Evolutionary conservation across 2,113 vertebrate species (phyloP).

Genomic region (Glaucidium brasilianum): DNA sequence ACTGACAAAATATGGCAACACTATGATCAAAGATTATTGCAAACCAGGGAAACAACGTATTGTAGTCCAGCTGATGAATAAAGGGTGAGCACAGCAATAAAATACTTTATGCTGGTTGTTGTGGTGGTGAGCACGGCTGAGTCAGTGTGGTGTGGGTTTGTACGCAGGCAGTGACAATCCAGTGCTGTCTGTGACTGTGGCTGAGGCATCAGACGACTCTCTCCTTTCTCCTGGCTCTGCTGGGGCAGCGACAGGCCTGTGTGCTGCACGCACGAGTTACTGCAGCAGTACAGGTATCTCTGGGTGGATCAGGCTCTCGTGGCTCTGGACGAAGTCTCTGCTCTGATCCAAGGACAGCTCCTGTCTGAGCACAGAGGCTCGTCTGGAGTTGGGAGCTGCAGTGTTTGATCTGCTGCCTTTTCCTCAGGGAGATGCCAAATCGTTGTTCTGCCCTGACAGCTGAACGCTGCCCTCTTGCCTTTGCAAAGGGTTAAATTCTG

Average conservation of each 20-base stretch:
- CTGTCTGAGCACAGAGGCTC: not conserved
- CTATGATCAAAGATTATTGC: too few species aligned
- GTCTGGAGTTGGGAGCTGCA: not conserved
- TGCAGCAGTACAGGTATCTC: not conserved
- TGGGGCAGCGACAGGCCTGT: not conserved
- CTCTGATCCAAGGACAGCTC: not conserved
- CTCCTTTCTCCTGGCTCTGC: not conserved
- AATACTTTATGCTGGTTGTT: too few species aligned
- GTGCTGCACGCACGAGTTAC: fast-evolving
- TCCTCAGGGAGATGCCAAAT: not conserved
- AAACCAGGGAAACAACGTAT: too few species aligned
- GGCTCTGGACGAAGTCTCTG: not conserved
- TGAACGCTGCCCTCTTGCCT: not conserved
- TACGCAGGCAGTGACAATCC: not conserved
- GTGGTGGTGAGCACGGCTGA: too few species aligned
- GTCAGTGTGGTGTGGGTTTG: too few species aligned
- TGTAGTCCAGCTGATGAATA: too few species aligned
- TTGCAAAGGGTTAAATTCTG: not conserved
- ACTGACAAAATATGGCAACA: too few species aligned
- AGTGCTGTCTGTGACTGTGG: not conserved
- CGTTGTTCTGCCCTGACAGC: not conserved
- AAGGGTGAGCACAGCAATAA: too few species aligned
- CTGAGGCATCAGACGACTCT: not conserved
- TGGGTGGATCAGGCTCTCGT: not conserved
- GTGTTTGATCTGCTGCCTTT: not conserved